A percentile compares a stretch with the other conserved stretches of the same genome.
These are phyloP conservation scores for Yoshiicerus persimilis DNA, from an alignment of 1,140 invertebrate genomes.

Conservation along the genomic window DNA sequence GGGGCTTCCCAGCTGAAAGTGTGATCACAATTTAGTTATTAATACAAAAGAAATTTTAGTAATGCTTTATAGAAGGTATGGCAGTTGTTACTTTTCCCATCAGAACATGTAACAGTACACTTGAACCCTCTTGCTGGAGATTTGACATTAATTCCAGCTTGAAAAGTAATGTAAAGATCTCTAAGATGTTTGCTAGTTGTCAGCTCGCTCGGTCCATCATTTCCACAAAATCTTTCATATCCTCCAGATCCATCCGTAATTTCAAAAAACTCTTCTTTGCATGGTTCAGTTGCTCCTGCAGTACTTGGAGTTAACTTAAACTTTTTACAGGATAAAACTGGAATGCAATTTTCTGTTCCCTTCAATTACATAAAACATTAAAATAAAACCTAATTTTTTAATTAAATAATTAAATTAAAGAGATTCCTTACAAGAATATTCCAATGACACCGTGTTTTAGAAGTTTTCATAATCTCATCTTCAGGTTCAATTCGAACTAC, in stretches of 20 bases:
- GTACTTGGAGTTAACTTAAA: conserved; percentile 23
- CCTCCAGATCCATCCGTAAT: conserved; percentile 36
- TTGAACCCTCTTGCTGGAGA: conserved; percentile 13
- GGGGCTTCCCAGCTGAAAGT: background rate
- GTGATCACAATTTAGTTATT: background rate
- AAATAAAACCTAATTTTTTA: background rate
- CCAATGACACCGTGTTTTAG: conserved; percentile 36
- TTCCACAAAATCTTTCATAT: conserved; percentile 37
- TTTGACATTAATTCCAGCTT: background rate
- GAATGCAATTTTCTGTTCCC: conserved; percentile 40
- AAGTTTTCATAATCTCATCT: background rate
- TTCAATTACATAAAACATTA: conserved; percentile 12
- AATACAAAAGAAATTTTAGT: too few relatives aligned
- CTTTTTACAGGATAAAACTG: conserved; percentile 35
- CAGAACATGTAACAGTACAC: conserved; percentile 32
- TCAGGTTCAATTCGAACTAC: conserved; percentile 25
- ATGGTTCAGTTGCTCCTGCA: background rate
- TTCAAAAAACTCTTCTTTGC: conserved; percentile 15
- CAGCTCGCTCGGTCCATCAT: conserved; percentile 5
- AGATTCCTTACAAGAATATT: conserved; percentile 33
- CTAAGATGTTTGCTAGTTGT: conserved; percentile 14
- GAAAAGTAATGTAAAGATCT: conserved; percentile 42
- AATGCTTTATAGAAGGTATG: background rate
- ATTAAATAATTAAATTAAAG: background rate
- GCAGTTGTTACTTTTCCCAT: background rate